Evolutionary conservation across 2,113 vertebrate species (phyloP).

Genomic region (Damaliscus lunatus): DNA sequence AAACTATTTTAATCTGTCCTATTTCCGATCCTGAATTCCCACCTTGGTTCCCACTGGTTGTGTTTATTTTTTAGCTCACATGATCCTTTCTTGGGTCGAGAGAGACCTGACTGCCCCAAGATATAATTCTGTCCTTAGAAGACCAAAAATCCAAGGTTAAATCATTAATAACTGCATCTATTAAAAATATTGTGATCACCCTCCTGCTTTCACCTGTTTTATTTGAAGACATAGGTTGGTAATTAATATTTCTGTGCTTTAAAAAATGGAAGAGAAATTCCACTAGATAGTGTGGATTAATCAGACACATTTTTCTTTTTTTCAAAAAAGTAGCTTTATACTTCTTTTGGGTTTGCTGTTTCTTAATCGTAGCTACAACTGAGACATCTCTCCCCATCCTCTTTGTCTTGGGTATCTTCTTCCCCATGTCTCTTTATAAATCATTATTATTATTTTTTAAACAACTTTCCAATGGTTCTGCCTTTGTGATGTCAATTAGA

Average conservation of each 20-base stretch:
- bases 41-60: not conserved
- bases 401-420: not conserved
- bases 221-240: not conserved
- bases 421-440: not conserved
- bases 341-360: not conserved
- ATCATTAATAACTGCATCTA: not conserved
- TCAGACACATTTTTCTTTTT: not conserved
- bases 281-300: not conserved
- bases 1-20: not conserved
- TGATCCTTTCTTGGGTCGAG: not conserved
- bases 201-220: not conserved
- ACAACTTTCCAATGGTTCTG: not conserved
- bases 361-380: not conserved
- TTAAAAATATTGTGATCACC: not conserved
- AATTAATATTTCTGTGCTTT: not conserved
- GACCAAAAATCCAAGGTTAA: not conserved
- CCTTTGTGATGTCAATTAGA: constrained; percentile 46
- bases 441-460: not conserved
- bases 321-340: not conserved
- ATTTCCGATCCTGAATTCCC: not conserved
- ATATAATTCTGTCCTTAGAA: not conserved
- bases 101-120: not conserved
- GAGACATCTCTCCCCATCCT: not conserved
- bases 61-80: not conserved
- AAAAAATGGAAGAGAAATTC: not conserved